These are phyloP conservation scores for Accipiter cooperii DNA, from an alignment of 2,113 vertebrate species.

Conservation along the genomic window DNA sequence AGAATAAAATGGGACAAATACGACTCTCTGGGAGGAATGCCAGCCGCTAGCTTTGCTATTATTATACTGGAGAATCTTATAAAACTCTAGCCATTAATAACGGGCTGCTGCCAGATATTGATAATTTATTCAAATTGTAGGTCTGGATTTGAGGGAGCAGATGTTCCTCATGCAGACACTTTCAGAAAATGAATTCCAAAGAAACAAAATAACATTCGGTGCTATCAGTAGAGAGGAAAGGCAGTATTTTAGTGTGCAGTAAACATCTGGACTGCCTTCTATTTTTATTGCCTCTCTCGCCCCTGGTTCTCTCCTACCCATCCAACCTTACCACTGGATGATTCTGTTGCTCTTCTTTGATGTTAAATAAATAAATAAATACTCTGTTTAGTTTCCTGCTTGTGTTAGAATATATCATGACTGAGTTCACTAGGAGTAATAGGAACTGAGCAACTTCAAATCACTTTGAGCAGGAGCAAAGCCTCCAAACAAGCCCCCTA, in stretches of 20 bases:
- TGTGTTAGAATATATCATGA: background rate
- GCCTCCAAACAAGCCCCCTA: background rate
- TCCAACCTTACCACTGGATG: background rate
- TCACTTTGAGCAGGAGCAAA: background rate
- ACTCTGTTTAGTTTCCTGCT: background rate
- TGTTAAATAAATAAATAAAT: background rate
- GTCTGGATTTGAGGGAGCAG: slow-evolving; percentile 73
- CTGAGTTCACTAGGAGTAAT: background rate
- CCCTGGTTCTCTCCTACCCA: background rate
- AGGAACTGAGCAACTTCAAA: background rate
- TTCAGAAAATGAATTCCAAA: slow-evolving; percentile 68
- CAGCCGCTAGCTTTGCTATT: slow-evolving; percentile 48
- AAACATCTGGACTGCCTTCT: slow-evolving; percentile 17
- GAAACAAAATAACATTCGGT: slow-evolving; percentile 53
- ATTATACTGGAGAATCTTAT: slow-evolving; percentile 75
- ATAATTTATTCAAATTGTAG: slow-evolving; percentile 81
- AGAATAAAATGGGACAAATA: slow-evolving; percentile 35
- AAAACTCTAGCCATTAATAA: slow-evolving; percentile 77
- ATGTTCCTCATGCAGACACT: slow-evolving; percentile 74
- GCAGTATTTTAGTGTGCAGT: background rate
- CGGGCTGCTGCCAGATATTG: slow-evolving; percentile 66
- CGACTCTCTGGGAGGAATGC: slow-evolving; percentile 53
- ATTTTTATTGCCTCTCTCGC: background rate
- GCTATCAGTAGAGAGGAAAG: background rate
- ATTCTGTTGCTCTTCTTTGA: background rate